A percentile compares a stretch with the other conserved stretches of the same genome.
These are phyloP conservation scores for Neodiprion virginianus DNA, from an alignment of 1,140 invertebrate genomes.

Conservation along the genomic window DNA sequence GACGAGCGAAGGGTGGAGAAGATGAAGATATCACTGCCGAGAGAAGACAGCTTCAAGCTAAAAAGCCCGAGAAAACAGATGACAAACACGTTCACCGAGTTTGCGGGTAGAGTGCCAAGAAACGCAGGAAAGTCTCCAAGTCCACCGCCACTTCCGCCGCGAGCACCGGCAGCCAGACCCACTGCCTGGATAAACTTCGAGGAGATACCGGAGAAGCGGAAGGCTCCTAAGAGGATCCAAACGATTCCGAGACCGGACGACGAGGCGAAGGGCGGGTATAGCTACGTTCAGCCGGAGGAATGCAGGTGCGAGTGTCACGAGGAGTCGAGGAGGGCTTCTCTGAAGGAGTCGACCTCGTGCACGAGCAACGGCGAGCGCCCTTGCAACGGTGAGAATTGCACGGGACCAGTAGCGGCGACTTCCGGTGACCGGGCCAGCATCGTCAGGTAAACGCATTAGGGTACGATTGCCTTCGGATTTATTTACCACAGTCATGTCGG, in stretches of 20 bases:
- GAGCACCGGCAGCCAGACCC: conserved; percentile 54
- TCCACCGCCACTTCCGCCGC: conserved; percentile 57
- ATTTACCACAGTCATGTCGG: background rate
- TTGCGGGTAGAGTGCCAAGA: conserved; percentile 46
- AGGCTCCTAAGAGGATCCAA: conserved; percentile 80
- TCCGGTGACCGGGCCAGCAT: conserved; percentile 43
- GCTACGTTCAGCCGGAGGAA: conserved; percentile 83
- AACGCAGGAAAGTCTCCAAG: conserved; percentile 49
- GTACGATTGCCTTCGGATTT: conserved; percentile 25
- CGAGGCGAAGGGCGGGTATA: conserved; percentile 62
- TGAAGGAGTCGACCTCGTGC: conserved; percentile 39
- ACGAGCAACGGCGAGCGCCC: conserved; percentile 36
- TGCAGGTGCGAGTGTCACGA: conserved; percentile 84
- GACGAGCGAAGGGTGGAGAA: conserved; percentile 64
- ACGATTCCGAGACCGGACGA: conserved; percentile 69
- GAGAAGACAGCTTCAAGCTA: conserved; percentile 64
- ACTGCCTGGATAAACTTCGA: conserved; percentile 85
- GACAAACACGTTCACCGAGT: conserved; percentile 54
- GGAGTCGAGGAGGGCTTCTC: conserved; percentile 52
- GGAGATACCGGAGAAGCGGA: conserved; percentile 80
- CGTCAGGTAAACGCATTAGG: conserved; percentile 52
- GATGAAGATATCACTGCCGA: conserved; percentile 73
- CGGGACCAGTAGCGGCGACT: conserved; percentile 21
- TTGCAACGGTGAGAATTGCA: conserved; percentile 41
- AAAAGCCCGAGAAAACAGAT: conserved; percentile 52